A percentile compares a stretch with the other conserved stretches of the same genome.
Conservation (phyloP, 2,113 vertebrate species). For the Brachypteracias leptosomus region DNA sequence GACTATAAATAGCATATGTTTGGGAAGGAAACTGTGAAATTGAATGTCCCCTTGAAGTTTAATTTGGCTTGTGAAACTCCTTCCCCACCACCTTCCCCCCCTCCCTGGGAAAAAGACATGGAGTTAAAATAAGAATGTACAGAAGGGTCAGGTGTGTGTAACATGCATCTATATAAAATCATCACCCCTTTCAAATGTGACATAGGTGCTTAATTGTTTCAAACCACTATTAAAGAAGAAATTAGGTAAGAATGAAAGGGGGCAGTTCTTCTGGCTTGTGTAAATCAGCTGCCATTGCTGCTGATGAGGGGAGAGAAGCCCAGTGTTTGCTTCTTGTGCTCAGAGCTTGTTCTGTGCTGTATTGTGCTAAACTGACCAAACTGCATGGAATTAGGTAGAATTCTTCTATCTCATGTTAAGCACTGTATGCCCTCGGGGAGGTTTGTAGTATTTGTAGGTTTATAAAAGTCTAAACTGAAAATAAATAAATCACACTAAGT, state of each 20-base stretch:
- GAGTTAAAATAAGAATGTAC: not conserved
- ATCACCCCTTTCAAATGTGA: not conserved
- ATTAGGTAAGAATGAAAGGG: not conserved
- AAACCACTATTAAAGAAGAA: not conserved
- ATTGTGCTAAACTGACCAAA: not conserved
- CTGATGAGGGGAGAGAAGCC: not conserved
- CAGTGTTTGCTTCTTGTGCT: not conserved
- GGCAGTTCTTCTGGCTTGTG: not conserved
- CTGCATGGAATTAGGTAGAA: not conserved
- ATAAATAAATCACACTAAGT: not conserved
- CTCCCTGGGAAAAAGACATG: not conserved
- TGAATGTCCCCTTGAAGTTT: not conserved
- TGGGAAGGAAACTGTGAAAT: not conserved
- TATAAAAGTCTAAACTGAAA: not conserved
- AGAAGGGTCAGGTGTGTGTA: not conserved
- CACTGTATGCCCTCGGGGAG: rapidly evolving
- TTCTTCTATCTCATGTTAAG: not conserved
- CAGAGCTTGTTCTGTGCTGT: not conserved
- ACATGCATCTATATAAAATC: not conserved
- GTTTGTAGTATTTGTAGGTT: not conserved
- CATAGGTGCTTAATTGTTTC: not conserved
- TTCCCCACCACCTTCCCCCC: no score
- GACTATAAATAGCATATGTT: not conserved
- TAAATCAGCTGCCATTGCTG: not conserved
- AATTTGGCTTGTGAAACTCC: not conserved